phyloP scores from a whole-genome alignment of 2,797 vertebrate genomes.

The Acanthurus leucopareius region DNA sequence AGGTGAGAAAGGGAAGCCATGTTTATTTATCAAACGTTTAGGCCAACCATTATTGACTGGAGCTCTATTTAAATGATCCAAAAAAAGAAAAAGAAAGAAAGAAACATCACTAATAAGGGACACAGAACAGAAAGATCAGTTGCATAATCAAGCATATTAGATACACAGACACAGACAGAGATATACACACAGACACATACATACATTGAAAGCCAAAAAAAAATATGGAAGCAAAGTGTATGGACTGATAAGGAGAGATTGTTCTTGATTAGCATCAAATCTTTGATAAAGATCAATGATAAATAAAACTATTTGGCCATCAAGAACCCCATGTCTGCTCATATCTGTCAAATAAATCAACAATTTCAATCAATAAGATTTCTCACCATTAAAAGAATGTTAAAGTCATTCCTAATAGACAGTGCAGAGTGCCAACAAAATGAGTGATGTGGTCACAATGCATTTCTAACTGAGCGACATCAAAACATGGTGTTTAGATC shows the following conservation, averaged over 20 bases:
- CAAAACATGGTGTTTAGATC: neutral
- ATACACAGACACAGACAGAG: neutral
- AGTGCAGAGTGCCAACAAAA: slow-evolving; percentile 11
- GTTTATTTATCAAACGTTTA: slow-evolving; percentile 65
- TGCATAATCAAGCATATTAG: neutral
- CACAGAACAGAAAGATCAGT: slow-evolving; percentile 25
- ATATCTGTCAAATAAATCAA: slow-evolving; percentile 32
- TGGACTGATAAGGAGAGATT: slow-evolving; percentile 29
- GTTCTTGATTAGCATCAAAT: slow-evolving; percentile 27
- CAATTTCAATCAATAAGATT: slow-evolving; percentile 3
- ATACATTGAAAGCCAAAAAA: slow-evolving; percentile 17
- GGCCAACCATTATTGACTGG: slow-evolving; percentile 58
- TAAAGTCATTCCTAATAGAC: neutral
- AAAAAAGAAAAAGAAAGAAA: neutral
- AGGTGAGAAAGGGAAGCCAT: slow-evolving; percentile 33
- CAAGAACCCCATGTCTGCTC: slow-evolving; percentile 4
- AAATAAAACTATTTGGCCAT: neutral
- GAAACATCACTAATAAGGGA: slow-evolving; percentile 27
- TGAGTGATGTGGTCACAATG: neutral
- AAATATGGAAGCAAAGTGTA: slow-evolving; percentile 12
- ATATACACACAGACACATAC: neutral
- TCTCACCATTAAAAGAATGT: slow-evolving; percentile 8
- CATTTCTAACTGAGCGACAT: slow-evolving; percentile 1
- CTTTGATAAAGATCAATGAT: slow-evolving; percentile 1
- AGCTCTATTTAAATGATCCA: slow-evolving; percentile 65